Base-by-base conservation (phyloP, 1,140 invertebrate genomes). In the Drosophila tsacasi region DNA sequence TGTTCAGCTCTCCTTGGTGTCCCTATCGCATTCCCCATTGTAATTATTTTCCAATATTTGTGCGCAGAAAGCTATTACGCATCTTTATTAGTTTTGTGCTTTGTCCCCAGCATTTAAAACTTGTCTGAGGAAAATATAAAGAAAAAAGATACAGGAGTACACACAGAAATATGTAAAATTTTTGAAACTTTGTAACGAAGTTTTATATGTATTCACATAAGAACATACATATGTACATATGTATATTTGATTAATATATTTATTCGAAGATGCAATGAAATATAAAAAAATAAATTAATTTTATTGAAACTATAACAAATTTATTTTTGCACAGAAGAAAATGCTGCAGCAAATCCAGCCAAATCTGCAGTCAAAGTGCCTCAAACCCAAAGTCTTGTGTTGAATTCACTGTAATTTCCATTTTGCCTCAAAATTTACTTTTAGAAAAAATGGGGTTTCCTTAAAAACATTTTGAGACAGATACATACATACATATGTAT, bases 21-120 rank as follows among this genome's bases (percentile, higher is more conserved):
- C 21, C 49, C 42, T 54, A 27, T 32, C 47, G 46, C 54, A 49
- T 49, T 66, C 39, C 40, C 39, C 52, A 44, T 47, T 59, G 32
- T 89, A 85, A 89, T 89, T 89, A 89, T 89, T 90, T 89, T 89
- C 85, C 85, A 54, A 89, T 89, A 89, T 50, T 89, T 89, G 75
- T 89, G 85, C 85, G 85, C 85, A 90, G 69, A 50, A 67, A 57
- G 39, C 85, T 81, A 89, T 89, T 89, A 89, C 85, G 85, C 85
- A 89, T 76, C 85, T 85, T 89, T 89, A 89, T 90, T 73, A 81
- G 65, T 79, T 89, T 71, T 78, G 25, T 54, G 75, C 57, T 77
- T 69, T 71, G 71, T 74, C 39, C 76, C 77, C 47, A 35, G 13
- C 61, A 59, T 62, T 76, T 66, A 68, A 57, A 40, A 77, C 23